A percentile compares a stretch with the other conserved stretches of the same genome.
Evolutionary conservation across 1,140 invertebrate genomes (phyloP).

Genomic region (Atopsyche davidsoni): DNA sequence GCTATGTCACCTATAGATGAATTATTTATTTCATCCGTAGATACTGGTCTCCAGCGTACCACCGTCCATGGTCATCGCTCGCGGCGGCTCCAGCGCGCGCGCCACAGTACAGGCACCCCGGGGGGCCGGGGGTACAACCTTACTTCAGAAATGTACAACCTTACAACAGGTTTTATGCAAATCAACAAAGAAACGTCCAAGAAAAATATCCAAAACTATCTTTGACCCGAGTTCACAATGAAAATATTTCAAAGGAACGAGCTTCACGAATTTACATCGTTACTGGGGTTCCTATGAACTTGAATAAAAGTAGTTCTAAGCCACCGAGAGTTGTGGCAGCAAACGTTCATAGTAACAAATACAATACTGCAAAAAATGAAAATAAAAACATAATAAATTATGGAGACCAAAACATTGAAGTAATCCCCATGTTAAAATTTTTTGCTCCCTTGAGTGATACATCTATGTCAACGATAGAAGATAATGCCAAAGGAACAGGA

Average conservation of each 20-base stretch:
- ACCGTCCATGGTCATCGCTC: neutral
- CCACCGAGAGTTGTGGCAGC: neutral
- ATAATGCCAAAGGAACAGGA: no score
- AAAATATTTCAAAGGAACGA: neutral
- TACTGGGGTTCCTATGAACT: neutral
- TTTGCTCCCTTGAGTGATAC: neutral
- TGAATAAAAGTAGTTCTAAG: neutral
- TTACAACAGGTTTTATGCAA: neutral
- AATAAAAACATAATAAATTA: neutral
- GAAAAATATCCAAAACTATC: neutral
- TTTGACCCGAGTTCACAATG: neutral
- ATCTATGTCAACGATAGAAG: no score
- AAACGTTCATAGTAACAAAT: no score
- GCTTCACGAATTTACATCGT: neutral
- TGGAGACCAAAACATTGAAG: neutral
- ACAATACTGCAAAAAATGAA: no score
- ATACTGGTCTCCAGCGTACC: slow-evolving; percentile 5
- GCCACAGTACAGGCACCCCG: neutral
- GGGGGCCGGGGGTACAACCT: neutral
- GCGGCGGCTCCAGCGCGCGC: neutral
- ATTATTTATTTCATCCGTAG: slow-evolving; percentile 16
- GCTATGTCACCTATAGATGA: neutral
- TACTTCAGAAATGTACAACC: neutral
- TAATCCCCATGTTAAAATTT: no score
- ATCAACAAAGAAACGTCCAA: neutral